Evolutionary conservation across 2,113 vertebrate species (phyloP).

Genomic region (Girardinichthys multiradiatus): DNA sequence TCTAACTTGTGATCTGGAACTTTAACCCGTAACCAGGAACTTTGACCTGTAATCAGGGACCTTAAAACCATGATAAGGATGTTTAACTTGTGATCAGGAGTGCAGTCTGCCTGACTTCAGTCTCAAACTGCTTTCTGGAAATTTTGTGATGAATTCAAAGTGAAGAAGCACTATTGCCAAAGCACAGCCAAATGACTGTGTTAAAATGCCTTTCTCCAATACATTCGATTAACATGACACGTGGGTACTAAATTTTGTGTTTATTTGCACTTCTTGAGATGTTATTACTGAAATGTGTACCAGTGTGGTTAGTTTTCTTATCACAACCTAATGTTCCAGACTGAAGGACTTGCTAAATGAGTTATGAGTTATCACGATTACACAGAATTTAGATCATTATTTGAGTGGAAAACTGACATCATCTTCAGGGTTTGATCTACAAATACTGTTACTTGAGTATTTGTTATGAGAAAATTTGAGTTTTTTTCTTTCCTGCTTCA

Average conservation of each 20-base stretch:
- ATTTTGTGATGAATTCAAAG: slow-evolving; percentile 20
- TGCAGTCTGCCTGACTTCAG: slow-evolving; percentile 39
- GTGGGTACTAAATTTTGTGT: not conserved
- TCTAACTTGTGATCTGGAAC: not conserved
- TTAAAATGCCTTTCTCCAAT: slow-evolving; percentile 6
- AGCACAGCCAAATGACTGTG: not conserved
- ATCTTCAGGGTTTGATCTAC: not conserved
- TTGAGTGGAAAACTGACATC: not conserved
- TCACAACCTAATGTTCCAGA: slow-evolving; percentile 1
- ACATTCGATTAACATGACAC: slow-evolving; percentile 4
- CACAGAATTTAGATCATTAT: not conserved
- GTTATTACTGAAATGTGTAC: slow-evolving; percentile 15
- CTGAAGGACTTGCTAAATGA: not conserved
- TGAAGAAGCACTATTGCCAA: not conserved
- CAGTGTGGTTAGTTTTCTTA: slow-evolving; percentile 13
- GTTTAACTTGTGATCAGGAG: slow-evolving; percentile 47
- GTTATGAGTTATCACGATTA: not conserved
- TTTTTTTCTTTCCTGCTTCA: not conserved
- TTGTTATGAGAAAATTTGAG: not conserved
- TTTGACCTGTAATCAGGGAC: too few relatives aligned
- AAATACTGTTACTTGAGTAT: not conserved
- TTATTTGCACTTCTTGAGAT: slow-evolving; percentile 22
- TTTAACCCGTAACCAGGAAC: not conserved
- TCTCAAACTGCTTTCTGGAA: slow-evolving; percentile 12
- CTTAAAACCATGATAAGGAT: too few relatives aligned